Evolutionary conservation across 2,797 vertebrate species (phyloP).

Genomic region (Bradypodion pumilum): DNA sequence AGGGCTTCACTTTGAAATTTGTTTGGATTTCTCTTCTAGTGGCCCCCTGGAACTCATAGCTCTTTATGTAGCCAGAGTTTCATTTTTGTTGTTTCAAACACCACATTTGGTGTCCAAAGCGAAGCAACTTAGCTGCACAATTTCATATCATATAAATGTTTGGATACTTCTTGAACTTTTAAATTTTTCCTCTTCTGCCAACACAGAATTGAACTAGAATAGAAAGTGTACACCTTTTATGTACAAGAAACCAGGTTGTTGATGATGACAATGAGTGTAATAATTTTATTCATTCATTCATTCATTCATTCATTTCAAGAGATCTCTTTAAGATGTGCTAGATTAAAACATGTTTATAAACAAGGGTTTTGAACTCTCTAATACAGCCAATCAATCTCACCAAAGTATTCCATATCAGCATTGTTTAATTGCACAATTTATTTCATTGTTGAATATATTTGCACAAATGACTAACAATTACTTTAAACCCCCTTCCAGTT

Average conservation of each 20-base stretch:
- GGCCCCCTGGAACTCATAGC: conserved; percentile 18
- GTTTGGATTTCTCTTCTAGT: conserved; percentile 50
- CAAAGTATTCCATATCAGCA: not conserved
- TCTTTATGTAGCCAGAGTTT: conserved; percentile 32
- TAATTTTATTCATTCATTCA: too few species aligned
- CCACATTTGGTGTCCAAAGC: not conserved
- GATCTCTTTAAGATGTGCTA: not conserved
- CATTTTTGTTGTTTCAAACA: conserved; percentile 34
- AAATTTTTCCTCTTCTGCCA: not conserved
- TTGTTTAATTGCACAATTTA: not conserved
- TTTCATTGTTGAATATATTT: not conserved
- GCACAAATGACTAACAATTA: not conserved
- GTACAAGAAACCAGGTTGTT: not conserved
- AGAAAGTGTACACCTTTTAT: not conserved
- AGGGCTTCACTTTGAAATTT: conserved; percentile 46
- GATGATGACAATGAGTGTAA: not conserved
- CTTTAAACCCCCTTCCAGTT: not conserved
- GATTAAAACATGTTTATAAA: not conserved
- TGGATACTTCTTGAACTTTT: not conserved
- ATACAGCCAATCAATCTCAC: too few species aligned
- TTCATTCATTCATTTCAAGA: too few species aligned
- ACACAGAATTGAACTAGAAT: not conserved
- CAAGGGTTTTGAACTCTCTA: not conserved
- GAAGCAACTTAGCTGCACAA: not conserved
- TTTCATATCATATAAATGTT: conserved; percentile 13